Conservation (phyloP, 2,797 vertebrate genomes). For the Spea hammondii region DNA sequence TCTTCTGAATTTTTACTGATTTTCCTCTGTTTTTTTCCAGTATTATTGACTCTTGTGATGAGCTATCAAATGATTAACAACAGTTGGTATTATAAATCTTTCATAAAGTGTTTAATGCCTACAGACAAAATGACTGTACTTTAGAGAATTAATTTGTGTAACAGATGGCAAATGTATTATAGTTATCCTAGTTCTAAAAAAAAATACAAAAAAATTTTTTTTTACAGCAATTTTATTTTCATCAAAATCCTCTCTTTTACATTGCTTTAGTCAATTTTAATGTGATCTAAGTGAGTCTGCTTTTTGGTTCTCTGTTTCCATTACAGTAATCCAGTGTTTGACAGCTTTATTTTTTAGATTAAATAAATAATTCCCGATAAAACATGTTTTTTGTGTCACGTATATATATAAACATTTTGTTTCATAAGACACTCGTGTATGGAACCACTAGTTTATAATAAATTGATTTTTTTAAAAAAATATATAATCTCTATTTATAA, state of each 20-base stretch:
- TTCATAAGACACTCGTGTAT: no score
- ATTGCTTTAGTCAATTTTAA: slow-evolving; percentile 15
- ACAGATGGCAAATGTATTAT: slow-evolving; percentile 55
- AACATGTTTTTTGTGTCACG: no score
- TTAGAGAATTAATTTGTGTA: slow-evolving; percentile 47
- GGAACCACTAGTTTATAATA: no score
- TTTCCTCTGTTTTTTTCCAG: not conserved
- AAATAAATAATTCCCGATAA: no score
- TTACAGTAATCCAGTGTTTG: not conserved
- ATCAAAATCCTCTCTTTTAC: slow-evolving; percentile 25
- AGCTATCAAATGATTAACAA: slow-evolving; percentile 4
- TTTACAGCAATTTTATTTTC: slow-evolving; percentile 20
- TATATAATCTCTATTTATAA: no score
- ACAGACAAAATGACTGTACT: slow-evolving; percentile 19
- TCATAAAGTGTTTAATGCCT: slow-evolving; percentile 35
- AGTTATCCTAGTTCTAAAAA: slow-evolving; percentile 40
- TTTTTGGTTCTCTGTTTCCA: not conserved
- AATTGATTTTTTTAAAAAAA: no score
- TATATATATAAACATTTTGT: no score
- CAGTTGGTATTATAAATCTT: slow-evolving; percentile 42
- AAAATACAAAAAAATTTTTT: slow-evolving; percentile 29
- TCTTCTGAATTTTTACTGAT: not conserved
- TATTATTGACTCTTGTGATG: slow-evolving; percentile 29
- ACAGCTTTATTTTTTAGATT: no score
- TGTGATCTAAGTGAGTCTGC: slow-evolving; percentile 17